Conservation (phyloP, 1,140 invertebrate genomes). For the Atta cephalotes region DNA sequence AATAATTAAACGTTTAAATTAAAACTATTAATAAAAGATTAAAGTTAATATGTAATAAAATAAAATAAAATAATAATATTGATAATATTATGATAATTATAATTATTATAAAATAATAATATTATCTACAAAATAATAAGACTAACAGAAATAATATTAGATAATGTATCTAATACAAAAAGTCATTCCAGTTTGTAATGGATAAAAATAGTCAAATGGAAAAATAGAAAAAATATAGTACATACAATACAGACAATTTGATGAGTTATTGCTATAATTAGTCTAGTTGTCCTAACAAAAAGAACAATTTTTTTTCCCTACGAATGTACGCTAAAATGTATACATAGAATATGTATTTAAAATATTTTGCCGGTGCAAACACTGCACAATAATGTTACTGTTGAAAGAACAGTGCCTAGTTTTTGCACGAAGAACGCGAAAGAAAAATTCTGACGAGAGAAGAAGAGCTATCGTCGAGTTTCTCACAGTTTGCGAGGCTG, state of each 20-base stretch:
- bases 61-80: background rate
- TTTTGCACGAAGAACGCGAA: background rate
- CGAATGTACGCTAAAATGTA: background rate
- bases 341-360: background rate
- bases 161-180: too few relatives aligned
- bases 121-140: too few relatives aligned
- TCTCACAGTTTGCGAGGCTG: background rate
- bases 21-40: background rate
- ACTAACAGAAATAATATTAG: too few relatives aligned
- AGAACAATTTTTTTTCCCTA: background rate
- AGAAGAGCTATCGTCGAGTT: background rate
- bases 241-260: background rate
- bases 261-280: background rate
- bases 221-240: background rate
- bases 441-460: background rate
- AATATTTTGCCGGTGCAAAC: background rate
- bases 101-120: too few relatives aligned
- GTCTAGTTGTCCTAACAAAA: background rate
- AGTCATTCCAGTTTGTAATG: too few relatives aligned
- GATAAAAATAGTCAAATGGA: too few relatives aligned
- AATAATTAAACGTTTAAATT: background rate
- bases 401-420: background rate
- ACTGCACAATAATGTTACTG: background rate
- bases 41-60: background rate
- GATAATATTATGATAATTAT: too few relatives aligned